Percentiles rank a stretch among this genome's conserved stretches.
These are phyloP conservation scores for Chouioia cunea DNA, from an alignment of 2,888 invertebrate genomes.

Conservation along the genomic window DNA sequence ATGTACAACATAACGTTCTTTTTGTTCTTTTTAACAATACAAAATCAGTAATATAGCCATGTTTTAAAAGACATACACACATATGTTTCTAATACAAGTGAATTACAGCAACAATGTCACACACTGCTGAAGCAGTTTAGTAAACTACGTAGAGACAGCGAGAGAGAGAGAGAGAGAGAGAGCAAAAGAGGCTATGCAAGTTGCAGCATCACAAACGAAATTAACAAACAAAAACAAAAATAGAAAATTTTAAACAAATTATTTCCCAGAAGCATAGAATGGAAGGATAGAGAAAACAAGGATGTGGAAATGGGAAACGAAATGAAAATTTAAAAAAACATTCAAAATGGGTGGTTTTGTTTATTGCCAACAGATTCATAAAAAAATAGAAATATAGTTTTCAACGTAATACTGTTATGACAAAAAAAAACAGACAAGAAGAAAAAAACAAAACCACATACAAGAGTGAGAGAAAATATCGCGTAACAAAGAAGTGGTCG, in stretches of 20 bases:
- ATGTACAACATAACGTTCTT: no score
- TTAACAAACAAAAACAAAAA: slow-evolving; percentile 8
- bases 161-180: no score
- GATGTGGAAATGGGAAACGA: slow-evolving; percentile 30
- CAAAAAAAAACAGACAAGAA: background rate
- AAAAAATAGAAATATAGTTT: slow-evolving; percentile 21
- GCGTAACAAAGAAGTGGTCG: slow-evolving; percentile 35
- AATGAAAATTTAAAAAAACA: slow-evolving; percentile 47
- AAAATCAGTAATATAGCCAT: background rate
- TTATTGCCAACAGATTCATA: slow-evolving; percentile 44
- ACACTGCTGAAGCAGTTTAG: slow-evolving; percentile 42
- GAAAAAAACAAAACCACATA: slow-evolving; percentile 30
- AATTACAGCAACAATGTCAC: slow-evolving; percentile 15
- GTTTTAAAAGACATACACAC: background rate
- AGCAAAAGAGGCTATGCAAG: slow-evolving; percentile 1
- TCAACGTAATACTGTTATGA: slow-evolving; percentile 25
- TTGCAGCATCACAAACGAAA: slow-evolving; percentile 31
- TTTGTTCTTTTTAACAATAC: background rate
- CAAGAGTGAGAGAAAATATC: slow-evolving; percentile 21
- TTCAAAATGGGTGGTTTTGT: slow-evolving; percentile 26
- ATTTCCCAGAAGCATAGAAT: slow-evolving; percentile 27
- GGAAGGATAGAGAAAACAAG: slow-evolving; percentile 3
- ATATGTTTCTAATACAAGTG: background rate
- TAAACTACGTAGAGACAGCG: slow-evolving; percentile 28
- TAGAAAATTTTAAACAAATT: slow-evolving; percentile 2